Percentiles rank a stretch among this genome's conserved stretches.
Conservation (phyloP, 53 echinoderm and acorn worm genomes). For the Hippasteria phrygiana region DNA sequence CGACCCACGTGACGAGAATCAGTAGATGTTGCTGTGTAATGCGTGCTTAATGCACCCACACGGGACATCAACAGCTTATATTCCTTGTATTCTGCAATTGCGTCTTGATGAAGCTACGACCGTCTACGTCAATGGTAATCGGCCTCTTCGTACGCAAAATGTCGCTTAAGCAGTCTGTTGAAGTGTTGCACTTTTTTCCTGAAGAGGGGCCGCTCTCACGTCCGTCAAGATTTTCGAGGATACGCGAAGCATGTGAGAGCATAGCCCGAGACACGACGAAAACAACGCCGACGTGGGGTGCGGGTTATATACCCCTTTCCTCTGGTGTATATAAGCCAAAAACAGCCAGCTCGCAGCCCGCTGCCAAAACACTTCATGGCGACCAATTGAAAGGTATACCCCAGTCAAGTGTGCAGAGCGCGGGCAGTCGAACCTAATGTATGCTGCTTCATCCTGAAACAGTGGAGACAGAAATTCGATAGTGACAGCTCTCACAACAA, state of each 20-base stretch:
- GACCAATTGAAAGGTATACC: constrained; percentile 13
- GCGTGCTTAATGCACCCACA: no score
- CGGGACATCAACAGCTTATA: no score
- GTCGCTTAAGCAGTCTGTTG: not conserved
- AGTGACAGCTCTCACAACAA: no score
- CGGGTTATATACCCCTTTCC: not conserved
- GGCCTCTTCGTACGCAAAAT: not conserved
- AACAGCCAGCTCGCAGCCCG: constrained; percentile 30
- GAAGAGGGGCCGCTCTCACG: not conserved
- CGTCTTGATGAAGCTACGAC: not conserved
- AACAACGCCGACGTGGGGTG: not conserved
- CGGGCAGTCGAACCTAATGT: not conserved
- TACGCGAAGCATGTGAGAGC: not conserved
- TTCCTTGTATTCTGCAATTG: no score
- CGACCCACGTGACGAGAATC: no score
- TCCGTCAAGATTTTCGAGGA: constrained; percentile 2
- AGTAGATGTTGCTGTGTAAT: no score
- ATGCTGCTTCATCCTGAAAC: not conserved
- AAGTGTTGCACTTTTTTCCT: not conserved
- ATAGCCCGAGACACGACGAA: not conserved
- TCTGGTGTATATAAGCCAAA: not conserved
- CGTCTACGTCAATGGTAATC: not conserved
- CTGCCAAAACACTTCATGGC: constrained; percentile 34
- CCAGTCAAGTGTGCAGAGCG: not conserved
- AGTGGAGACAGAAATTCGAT: not conserved